phyloP scores from a whole-genome alignment of 2,888 invertebrate genomes.

The Drosophila heteroneura region DNA sequence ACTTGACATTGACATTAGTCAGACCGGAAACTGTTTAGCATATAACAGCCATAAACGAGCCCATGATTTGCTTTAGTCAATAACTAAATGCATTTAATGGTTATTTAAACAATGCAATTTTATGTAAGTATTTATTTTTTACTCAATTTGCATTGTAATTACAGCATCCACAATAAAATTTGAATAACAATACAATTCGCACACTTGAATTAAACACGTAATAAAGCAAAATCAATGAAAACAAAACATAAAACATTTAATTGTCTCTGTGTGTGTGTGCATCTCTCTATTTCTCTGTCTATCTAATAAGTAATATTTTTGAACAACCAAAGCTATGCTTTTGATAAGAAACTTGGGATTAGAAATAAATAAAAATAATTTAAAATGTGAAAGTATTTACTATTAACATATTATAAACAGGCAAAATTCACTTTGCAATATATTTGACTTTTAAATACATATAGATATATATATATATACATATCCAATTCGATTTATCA shows the following conservation, averaged over 20 bases:
- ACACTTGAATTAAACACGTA: slow-evolving; percentile 55
- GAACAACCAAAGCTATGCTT: neutral
- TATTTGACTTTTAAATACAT: neutral
- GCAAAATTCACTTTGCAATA: neutral
- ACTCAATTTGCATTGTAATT: slow-evolving; percentile 26
- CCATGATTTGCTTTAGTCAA: slow-evolving; percentile 46
- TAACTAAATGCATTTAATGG: slow-evolving; percentile 58
- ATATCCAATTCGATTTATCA: neutral
- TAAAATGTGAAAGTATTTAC: neutral
- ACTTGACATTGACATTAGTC: slow-evolving; percentile 29
- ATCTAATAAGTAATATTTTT: neutral
- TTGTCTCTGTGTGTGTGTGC: neutral
- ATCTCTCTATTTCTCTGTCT: neutral
- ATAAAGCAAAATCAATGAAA: neutral
- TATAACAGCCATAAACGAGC: slow-evolving; percentile 34
- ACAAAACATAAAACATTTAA: slow-evolving; percentile 7
- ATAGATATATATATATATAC: neutral
- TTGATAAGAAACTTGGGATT: neutral
- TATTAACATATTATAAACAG: neutral
- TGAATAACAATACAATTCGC: slow-evolving; percentile 41
- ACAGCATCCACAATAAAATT: slow-evolving; percentile 8
- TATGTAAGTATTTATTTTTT: neutral
- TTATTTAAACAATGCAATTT: slow-evolving; percentile 52
- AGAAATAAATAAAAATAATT: neutral
- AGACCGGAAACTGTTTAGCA: slow-evolving; percentile 64